phyloP scores from a whole-genome alignment of 2,113 vertebrate genomes.

The Riparia riparia region DNA sequence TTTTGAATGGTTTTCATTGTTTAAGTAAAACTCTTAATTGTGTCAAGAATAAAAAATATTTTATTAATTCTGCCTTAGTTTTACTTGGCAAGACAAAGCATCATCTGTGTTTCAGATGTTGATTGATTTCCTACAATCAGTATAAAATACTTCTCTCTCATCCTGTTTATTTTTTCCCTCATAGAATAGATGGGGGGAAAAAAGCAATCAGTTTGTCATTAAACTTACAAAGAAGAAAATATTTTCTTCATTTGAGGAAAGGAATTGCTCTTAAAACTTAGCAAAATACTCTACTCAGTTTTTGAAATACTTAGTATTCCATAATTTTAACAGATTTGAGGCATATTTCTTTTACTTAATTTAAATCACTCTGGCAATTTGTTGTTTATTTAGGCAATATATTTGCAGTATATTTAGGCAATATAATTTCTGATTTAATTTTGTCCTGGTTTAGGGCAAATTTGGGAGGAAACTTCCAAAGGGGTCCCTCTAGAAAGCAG shows the following conservation, averaged over 20 bases:
- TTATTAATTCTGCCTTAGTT: not conserved
- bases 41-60: not conserved
- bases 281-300: not conserved
- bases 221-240: not conserved
- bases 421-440: constrained; percentile 7
- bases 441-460: not conserved
- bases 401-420: not conserved
- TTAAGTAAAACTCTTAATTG: not conserved
- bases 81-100: not conserved
- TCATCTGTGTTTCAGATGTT: not conserved
- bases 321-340: not conserved
- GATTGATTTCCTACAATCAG: not conserved
- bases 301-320: not conserved
- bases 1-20: not conserved
- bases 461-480: not conserved
- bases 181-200: not conserved
- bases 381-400: not conserved
- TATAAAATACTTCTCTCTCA: not conserved
- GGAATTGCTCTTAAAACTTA: not conserved
- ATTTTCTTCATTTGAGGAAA: not conserved
- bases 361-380: not conserved
- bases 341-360: not conserved
- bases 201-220: not conserved
- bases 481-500: not conserved
- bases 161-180: not conserved